These are phyloP conservation scores for Morus bassanus DNA, from an alignment of 2,797 vertebrate genomes.

Conservation along the genomic window DNA sequence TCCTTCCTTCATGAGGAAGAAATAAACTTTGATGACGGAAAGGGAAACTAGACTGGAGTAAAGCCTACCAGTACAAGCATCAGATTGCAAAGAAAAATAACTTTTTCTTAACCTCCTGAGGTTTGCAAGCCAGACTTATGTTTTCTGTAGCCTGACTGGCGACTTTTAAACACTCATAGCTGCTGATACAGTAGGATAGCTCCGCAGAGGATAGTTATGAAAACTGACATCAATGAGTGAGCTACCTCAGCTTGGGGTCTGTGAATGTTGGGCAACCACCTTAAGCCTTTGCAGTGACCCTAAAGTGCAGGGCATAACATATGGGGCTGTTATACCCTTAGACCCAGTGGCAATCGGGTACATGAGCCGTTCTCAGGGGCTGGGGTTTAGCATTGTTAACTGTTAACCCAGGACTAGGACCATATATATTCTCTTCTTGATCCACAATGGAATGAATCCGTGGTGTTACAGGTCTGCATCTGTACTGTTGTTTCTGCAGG, in stretches of 20 bases:
- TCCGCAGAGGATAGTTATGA: background rate
- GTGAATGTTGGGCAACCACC: background rate
- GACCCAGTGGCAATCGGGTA: background rate
- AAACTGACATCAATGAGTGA: background rate
- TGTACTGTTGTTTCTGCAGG: background rate
- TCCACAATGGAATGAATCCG: background rate
- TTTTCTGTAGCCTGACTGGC: background rate
- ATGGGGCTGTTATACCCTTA: background rate
- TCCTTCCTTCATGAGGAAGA: background rate
- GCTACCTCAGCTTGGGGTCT: background rate
- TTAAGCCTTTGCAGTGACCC: background rate
- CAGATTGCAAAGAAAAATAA: background rate
- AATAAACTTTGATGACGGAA: background rate
- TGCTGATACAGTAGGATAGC: background rate
- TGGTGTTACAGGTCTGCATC: background rate
- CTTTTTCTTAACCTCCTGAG: background rate
- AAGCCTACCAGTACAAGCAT: background rate
- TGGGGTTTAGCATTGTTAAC: conserved; percentile 10
- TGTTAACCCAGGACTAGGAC: background rate
- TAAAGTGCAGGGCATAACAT: background rate
- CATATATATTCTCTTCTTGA: background rate
- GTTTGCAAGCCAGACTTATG: background rate
- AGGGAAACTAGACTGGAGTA: background rate
- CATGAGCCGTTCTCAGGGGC: background rate
- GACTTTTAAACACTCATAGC: background rate